Evolutionary conservation across 2,888 invertebrate species (phyloP).

Genomic region (Phortica magna): DNA sequence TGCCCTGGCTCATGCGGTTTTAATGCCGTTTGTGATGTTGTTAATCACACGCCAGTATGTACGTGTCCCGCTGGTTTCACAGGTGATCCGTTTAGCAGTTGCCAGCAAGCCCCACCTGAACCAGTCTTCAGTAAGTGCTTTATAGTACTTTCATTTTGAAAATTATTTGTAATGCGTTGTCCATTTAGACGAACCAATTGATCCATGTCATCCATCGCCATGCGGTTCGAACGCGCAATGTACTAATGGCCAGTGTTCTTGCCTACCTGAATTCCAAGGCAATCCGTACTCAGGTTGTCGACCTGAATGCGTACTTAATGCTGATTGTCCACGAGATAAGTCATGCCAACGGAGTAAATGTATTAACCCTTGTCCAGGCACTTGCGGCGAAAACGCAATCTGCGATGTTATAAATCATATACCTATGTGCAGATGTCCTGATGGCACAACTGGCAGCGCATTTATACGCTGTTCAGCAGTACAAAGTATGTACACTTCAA

Average conservation of each 20-base stretch:
- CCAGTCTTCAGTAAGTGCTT: slow-evolving; percentile 65
- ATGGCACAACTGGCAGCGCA: slow-evolving; percentile 84
- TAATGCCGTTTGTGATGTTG: slow-evolving; percentile 81
- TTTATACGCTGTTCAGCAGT: slow-evolving; percentile 83
- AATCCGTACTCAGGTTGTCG: slow-evolving; percentile 88
- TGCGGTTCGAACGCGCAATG: slow-evolving; percentile 86
- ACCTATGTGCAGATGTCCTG: slow-evolving; percentile 85
- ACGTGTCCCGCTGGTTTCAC: slow-evolving; percentile 81
- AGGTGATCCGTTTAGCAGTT: slow-evolving; percentile 80
- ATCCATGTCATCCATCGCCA: slow-evolving; percentile 84
- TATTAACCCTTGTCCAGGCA: slow-evolving; percentile 85
- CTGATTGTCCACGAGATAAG: slow-evolving; percentile 84
- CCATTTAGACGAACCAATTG: slow-evolving; percentile 76
- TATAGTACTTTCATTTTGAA: background rate
- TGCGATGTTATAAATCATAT: slow-evolving; percentile 88
- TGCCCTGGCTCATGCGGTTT: slow-evolving; percentile 85
- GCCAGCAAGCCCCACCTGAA: slow-evolving; percentile 71
- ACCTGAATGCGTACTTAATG: slow-evolving; percentile 87
- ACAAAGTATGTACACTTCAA: slow-evolving; percentile 58
- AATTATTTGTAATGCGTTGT: background rate
- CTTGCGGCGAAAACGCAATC: slow-evolving; percentile 86
- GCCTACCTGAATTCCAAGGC: slow-evolving; percentile 86
- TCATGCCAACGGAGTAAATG: slow-evolving; percentile 87
- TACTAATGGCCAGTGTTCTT: slow-evolving; percentile 83
- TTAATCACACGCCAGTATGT: slow-evolving; percentile 84